Base-by-base conservation (phyloP, 1,140 invertebrate genomes). In the Drosophila repleta region DNA sequence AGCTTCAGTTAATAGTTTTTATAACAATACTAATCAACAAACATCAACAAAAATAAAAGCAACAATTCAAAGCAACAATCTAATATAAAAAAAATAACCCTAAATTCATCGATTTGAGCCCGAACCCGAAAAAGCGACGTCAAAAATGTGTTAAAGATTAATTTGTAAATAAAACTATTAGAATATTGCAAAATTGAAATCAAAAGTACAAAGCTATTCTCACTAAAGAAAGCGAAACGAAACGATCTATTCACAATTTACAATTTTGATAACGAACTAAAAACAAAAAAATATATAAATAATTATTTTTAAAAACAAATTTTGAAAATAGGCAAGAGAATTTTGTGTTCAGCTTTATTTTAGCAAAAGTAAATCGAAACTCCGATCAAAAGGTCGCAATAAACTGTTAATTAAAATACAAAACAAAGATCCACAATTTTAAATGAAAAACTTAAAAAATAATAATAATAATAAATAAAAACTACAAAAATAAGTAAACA, bases 141-240 rank as follows among this genome's bases (percentile, higher is more conserved):
- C 17, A 56, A 43, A 29, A 26, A 51, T n/a, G 18, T 46, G 11
- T 11, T 32, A 15, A 18, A 1, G 17, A 43, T 29, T 29, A 29
- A 18, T 43, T 15, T 5, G 39, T 17, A 8, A 15, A 15, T 1
- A 18, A 45, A 72, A 43, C 51, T 18, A 55, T 65, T 46, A 60
- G 17, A 66, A 51, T 52, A 60, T 68, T 62, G 64, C 49, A 82
- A 82, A 80, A 79, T 90, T 76, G 81, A 78, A 82, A 90, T 73
- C 49, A 90, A 90, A 87, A 90, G 87, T 90, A 90, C 87, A 90
- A 90, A 89, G 55, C 39, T 35, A 35, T 5, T 5, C 26, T 29
- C 3, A 7, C 26, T 51, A 29, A 60, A 69, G 43, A 57, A 67
- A 67, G 39, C 37, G 55, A 73, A 73, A 60, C 61, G 13, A 55